Evolutionary conservation across 2,113 vertebrate genomes (phyloP).

Genomic region (Phrynosoma platyrhinos): DNA sequence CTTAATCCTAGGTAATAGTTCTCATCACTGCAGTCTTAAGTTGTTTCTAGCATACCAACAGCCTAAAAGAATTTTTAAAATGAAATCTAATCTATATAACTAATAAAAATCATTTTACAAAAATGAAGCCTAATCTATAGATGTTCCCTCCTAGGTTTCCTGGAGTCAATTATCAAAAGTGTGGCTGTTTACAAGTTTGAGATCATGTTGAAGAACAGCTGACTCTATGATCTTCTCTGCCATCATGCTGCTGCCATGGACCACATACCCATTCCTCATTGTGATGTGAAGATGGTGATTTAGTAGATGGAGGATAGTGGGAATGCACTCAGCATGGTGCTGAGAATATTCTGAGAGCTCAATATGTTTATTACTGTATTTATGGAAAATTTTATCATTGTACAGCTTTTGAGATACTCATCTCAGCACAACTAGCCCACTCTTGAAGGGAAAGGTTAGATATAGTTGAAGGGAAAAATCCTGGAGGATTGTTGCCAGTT

Average conservation of each 20-base stretch:
- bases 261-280: not conserved
- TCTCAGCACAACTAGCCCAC: not conserved
- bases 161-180: not conserved
- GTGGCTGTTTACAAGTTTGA: not conserved
- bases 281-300: not conserved
- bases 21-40: not conserved
- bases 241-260: not conserved
- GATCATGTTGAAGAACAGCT: not conserved
- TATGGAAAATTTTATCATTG: no score
- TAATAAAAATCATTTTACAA: no score
- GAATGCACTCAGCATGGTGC: not conserved
- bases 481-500: not conserved
- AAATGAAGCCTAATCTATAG: no score
- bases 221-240: not conserved
- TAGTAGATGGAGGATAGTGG: not conserved
- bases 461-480: not conserved
- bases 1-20: not conserved
- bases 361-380: not conserved
- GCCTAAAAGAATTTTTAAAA: not conserved
- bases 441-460: not conserved
- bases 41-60: not conserved
- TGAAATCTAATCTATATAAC: not conserved
- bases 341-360: not conserved
- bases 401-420: not conserved
- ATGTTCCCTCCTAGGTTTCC: no score